phyloP scores from a whole-genome alignment of 2,888 invertebrate species.

The Nasonovia ribisnigri region DNA sequence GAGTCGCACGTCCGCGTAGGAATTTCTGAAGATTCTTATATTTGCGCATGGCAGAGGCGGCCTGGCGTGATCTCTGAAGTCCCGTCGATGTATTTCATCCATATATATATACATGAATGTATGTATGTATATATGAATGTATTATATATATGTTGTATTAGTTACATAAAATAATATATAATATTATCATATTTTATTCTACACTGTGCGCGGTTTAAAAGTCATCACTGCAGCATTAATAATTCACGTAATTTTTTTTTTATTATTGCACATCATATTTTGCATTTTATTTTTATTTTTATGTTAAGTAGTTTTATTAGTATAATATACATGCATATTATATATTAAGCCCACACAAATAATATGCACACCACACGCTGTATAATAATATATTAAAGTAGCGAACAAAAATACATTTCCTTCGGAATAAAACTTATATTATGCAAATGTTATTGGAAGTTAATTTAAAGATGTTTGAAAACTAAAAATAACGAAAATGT shows the following conservation, averaged over 20 bases:
- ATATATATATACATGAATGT: not conserved
- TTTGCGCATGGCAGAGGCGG: not conserved
- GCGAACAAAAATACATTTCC: slow-evolving; percentile 25
- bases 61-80: not conserved
- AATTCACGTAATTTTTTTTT: not conserved
- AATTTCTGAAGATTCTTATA: slow-evolving; percentile 10
- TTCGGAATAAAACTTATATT: not conserved
- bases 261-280: slow-evolving; percentile 21
- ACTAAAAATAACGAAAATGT: slow-evolving; percentile 28
- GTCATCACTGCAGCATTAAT: not conserved
- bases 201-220: not conserved
- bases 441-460: not conserved
- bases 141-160: not conserved
- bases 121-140: too few relatives aligned
- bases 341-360: not conserved
- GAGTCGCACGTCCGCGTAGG: not conserved
- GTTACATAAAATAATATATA: not conserved
- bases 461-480: not conserved
- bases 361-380: not conserved
- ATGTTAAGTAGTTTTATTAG: not conserved
- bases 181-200: slow-evolving; percentile 3
- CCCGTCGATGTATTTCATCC: not conserved
- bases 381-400: not conserved
- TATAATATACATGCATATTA: not conserved
- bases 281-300: not conserved